phyloP scores from a whole-genome alignment of 1,140 invertebrate genomes.

The Tetramorium parvispinum region DNA sequence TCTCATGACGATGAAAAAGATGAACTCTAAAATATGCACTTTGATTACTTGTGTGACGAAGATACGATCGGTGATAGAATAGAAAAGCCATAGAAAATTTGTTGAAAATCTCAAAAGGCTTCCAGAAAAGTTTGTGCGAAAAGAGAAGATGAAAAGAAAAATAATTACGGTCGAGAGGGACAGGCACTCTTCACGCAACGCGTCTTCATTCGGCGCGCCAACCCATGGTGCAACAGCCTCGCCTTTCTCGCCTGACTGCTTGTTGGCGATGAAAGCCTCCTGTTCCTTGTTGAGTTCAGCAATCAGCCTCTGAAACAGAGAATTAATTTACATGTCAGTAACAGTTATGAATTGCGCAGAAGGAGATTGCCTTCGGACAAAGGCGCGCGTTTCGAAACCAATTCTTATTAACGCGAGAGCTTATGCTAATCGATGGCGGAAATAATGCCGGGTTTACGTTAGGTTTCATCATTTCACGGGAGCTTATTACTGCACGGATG shows the following conservation, averaged over 20 bases:
- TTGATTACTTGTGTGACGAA: background rate
- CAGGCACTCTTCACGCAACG: conserved; percentile 97
- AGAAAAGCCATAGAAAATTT: background rate
- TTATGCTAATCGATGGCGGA: background rate
- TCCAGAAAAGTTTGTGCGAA: background rate
- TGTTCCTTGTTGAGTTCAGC: conserved; percentile 98
- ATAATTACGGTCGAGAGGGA: conserved; percentile 92
- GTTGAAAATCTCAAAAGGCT: background rate
- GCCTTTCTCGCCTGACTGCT: conserved; percentile 88
- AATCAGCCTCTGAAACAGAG: conserved; percentile 92
- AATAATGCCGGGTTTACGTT: background rate
- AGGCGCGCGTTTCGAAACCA: background rate
- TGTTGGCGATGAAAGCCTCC: conserved; percentile 97
- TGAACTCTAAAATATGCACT: background rate
- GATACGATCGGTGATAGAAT: background rate
- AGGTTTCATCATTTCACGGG: conserved; percentile 3
- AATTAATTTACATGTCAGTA: conserved; percentile 63
- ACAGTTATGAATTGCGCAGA: background rate
- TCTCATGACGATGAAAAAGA: background rate
- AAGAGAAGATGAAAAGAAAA: conserved; percentile 21
- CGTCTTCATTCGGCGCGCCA: conserved; percentile 94
- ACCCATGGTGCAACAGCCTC: conserved; percentile 96
- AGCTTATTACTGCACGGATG: conserved; percentile 2
- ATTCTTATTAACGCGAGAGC: conserved; percentile 22
- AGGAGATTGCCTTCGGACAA: background rate